Conservation (phyloP, 2,113 vertebrate species). For the Salminus brasiliensis region DNA sequence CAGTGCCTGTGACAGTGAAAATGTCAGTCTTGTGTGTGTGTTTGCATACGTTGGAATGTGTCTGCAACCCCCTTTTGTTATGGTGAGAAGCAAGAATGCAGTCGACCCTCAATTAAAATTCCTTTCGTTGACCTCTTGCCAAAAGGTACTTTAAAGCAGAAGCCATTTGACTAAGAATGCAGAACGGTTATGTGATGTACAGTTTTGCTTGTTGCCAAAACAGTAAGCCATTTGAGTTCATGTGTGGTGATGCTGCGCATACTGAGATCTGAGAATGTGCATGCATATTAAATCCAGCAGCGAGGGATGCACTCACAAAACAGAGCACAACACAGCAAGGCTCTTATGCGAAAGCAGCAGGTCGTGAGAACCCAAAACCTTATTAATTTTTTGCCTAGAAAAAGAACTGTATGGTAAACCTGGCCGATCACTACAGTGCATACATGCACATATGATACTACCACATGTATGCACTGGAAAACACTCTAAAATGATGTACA, state of each 20-base stretch:
- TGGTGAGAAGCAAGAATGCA: constrained; percentile 55
- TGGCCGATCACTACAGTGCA: no score
- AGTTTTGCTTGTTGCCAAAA: constrained; percentile 36
- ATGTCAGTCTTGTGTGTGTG: constrained; percentile 39
- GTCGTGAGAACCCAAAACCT: no score
- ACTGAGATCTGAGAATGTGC: background rate
- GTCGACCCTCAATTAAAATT: constrained; percentile 61
- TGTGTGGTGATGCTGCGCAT: constrained; percentile 26
- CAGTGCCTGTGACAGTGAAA: constrained; percentile 46
- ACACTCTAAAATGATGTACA: no score
- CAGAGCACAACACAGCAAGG: background rate
- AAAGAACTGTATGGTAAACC: no score
- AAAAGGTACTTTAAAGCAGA: constrained; percentile 54
- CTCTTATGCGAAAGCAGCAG: no score
- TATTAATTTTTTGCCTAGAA: no score
- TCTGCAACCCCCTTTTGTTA: constrained; percentile 57
- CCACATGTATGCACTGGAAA: no score
- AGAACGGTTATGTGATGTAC: constrained; percentile 41
- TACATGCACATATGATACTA: no score
- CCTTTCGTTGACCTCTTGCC: constrained; percentile 56
- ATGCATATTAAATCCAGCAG: constrained; percentile 5
- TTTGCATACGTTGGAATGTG: constrained; percentile 58
- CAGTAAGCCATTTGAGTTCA: background rate
- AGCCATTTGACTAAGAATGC: constrained; percentile 58
- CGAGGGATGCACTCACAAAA: background rate